Conservation (phyloP, 1,140 invertebrate genomes). For the Drosophila teissieri region DNA sequence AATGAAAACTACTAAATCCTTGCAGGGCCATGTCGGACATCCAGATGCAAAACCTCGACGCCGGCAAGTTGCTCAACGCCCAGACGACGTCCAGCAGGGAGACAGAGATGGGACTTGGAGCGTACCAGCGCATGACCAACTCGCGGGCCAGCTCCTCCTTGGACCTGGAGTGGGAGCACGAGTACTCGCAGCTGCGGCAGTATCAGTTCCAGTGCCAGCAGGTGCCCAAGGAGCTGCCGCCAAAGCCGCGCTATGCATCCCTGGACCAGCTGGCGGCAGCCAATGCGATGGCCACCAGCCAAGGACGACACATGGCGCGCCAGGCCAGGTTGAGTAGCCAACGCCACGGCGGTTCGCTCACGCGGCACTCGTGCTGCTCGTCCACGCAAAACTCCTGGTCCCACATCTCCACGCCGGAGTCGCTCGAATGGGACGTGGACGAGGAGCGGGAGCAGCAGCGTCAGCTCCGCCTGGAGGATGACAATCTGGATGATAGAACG, state of each 20-base stretch:
- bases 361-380: conserved; percentile 69
- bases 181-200: conserved; percentile 67
- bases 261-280: conserved; percentile 58
- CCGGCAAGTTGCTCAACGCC: conserved; percentile 64
- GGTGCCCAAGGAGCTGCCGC: conserved; percentile 6
- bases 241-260: conserved; percentile 41
- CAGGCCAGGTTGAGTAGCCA: conserved; percentile 40
- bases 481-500: conserved; percentile 78
- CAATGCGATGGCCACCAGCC: conserved; percentile 33
- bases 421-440: conserved; percentile 81
- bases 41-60: conserved; percentile 77
- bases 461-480: conserved; percentile 69
- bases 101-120: conserved; percentile 57
- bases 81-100: conserved; percentile 57
- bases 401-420: conserved; percentile 82
- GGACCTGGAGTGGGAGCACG: conserved; percentile 83
- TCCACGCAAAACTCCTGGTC: conserved; percentile 81
- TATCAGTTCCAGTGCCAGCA: conserved; percentile 32
- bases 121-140: conserved; percentile 48
- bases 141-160: conserved; percentile 78
- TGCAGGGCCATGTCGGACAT: conserved; percentile 58
- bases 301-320: conserved; percentile 46
- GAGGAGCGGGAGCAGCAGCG: conserved; percentile 76
- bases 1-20: neutral
- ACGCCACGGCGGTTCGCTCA: conserved; percentile 64